Evolutionary conservation across 1,140 invertebrate genomes (phyloP), one percentile per base, ranked within the genome.

Genomic region (Leptinotarsa defecta): DNA sequence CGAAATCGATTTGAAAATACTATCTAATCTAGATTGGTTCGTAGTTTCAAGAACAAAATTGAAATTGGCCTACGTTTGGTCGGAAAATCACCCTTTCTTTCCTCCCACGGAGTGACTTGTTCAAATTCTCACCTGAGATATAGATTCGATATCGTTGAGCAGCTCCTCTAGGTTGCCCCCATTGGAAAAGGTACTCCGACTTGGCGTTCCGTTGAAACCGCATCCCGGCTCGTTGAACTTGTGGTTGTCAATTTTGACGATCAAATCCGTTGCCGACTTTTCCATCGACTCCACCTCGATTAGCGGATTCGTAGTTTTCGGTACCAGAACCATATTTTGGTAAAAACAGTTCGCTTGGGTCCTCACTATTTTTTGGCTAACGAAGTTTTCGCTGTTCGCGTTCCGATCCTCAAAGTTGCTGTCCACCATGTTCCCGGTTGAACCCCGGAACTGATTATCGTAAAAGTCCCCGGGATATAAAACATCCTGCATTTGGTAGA

Each of bases 91-190:
- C 27, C 27, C 27, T 27, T 27, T 11, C 34, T 34, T 11, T 43
- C 8, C 34, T 11, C 34, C 34, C 34, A 43, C 34, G 1, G 8
- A 43, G 8, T 11, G 34, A 11, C 34, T 43, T 43, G 34, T 43
- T 43, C 8, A 43, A 43, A 43, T 8, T 3, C 34, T 75, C 34
- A 81, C 87, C 68, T 87, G 84, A 1, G 87, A 88, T 68, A 88
- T 87, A 0, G 85, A 85, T 79, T 88, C 86, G 3, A 88, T 88
- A 72, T 88, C 87, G 73, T 88, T 87, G 0, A 88, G 76, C 63
- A 88, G 82, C 13, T 88, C 84, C 68, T 88, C 87, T 68, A 88
- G 76, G 71, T 88, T 88, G 0, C 86, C 86, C 0, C 84, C 84
- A 74, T 82, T 85, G 52, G 82, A 84, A 72, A 86, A 85, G n/a